Conservation (phyloP, 2,888 invertebrate species). For the Lasius fuliginosus region DNA sequence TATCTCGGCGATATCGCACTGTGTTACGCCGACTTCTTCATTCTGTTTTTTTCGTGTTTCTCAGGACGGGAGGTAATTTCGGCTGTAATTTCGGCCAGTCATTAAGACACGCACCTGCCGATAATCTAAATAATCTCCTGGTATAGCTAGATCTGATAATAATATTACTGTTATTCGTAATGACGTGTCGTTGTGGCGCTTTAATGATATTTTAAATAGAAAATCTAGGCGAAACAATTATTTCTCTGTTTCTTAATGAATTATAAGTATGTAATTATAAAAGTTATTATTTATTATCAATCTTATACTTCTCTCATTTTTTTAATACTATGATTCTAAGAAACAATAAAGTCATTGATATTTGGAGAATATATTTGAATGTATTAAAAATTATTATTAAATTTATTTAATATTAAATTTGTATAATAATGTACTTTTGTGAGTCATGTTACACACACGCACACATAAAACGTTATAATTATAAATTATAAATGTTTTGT, state of each 20-base stretch:
- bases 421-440: neutral
- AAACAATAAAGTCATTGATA: neutral
- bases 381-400: neutral
- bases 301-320: neutral
- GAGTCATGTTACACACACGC: too few relatives aligned
- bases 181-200: slow-evolving; percentile 41
- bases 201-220: slow-evolving; percentile 53
- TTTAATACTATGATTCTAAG: neutral
- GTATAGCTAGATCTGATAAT: slow-evolving; percentile 70
- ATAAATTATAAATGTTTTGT: neutral
- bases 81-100: slow-evolving; percentile 70
- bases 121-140: slow-evolving; percentile 74
- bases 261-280: neutral
- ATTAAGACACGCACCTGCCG: slow-evolving; percentile 75
- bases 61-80: slow-evolving; percentile 71
- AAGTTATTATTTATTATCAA: neutral
- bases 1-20: slow-evolving; percentile 55
- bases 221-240: slow-evolving; percentile 5
- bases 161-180: slow-evolving; percentile 58
- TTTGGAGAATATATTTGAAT: neutral
- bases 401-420: neutral
- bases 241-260: neutral
- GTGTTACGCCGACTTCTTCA: slow-evolving; percentile 37
- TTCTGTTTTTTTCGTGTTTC: slow-evolving; percentile 51
- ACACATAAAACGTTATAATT: neutral